These are phyloP conservation scores for Mormyrus iriodes DNA, from an alignment of 2,113 vertebrate species.

Conservation along the genomic window DNA sequence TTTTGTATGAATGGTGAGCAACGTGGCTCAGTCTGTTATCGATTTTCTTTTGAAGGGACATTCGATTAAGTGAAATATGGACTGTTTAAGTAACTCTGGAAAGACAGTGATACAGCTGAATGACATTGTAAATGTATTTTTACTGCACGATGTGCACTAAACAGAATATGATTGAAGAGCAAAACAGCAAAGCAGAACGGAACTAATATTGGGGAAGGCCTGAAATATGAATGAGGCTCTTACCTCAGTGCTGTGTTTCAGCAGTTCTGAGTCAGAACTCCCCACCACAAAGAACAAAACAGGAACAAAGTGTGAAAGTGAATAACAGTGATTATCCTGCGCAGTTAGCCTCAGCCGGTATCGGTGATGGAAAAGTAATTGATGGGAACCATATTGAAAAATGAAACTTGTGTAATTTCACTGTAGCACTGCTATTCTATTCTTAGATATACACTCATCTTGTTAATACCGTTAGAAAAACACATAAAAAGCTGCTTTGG, in stretches of 20 bases:
- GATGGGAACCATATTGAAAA: not conserved
- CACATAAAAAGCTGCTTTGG: not conserved
- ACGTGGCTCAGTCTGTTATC: not conserved
- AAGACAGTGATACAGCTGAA: not conserved
- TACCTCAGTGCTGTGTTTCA: not conserved
- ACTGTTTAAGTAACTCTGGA: not conserved
- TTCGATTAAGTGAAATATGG: not conserved
- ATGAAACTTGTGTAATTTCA: constrained; percentile 16
- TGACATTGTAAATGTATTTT: not conserved
- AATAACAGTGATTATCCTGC: not conserved
- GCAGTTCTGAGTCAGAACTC: not conserved
- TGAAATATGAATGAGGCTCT: not conserved
- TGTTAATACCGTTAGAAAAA: constrained; percentile 11
- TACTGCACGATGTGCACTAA: not conserved
- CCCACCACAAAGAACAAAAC: not conserved
- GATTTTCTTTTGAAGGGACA: constrained; percentile 5
- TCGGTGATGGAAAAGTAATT: not conserved
- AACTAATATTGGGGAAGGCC: not conserved
- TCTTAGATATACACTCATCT: not conserved
- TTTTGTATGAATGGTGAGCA: not conserved
- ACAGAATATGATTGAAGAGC: not conserved
- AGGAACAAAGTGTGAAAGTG: not conserved
- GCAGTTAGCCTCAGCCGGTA: not conserved
- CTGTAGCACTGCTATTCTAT: not conserved
- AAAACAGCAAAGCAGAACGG: not conserved